Evolutionary conservation across 2,113 vertebrate genomes (phyloP).

Genomic region (Misgurnus mizolepis): DNA sequence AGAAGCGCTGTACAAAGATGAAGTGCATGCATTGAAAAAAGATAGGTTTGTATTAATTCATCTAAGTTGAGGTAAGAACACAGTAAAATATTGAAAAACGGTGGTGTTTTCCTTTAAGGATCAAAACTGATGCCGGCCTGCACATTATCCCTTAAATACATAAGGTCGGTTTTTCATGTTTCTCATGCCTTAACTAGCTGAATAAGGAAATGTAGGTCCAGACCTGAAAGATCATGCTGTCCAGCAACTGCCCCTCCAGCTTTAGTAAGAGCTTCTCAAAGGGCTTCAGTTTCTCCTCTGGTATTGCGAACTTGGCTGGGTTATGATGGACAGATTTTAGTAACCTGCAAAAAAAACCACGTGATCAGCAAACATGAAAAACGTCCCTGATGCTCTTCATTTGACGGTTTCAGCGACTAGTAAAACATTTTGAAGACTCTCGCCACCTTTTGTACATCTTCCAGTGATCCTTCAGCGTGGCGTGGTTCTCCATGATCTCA

Average conservation of each 20-base stretch:
- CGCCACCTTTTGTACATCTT: constrained; percentile 98
- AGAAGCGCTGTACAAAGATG: too few relatives aligned
- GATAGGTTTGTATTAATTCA: too few relatives aligned
- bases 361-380: neutral
- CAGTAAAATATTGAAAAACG: too few relatives aligned
- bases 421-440: neutral
- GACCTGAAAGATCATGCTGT: constrained; percentile 96
- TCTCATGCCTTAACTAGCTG: neutral
- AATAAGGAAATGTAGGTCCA: neutral
- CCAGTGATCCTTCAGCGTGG: constrained; percentile 94
- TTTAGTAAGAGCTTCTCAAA: constrained; percentile 96
- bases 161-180: neutral
- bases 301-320: constrained; percentile 93
- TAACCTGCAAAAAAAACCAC: constrained; percentile 72
- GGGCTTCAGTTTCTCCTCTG: constrained; percentile 94
- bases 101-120: too few relatives aligned
- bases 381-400: neutral
- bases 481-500: constrained; percentile 95
- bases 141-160: too few relatives aligned
- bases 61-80: too few relatives aligned
- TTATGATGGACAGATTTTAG: constrained; percentile 98
- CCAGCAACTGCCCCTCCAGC: constrained; percentile 91
- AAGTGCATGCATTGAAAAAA: too few relatives aligned
- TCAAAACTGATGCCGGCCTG: too few relatives aligned
- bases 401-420: neutral